Base-by-base conservation (phyloP, 2,797 vertebrate genomes). In the Dermochelys coriacea region DNA sequence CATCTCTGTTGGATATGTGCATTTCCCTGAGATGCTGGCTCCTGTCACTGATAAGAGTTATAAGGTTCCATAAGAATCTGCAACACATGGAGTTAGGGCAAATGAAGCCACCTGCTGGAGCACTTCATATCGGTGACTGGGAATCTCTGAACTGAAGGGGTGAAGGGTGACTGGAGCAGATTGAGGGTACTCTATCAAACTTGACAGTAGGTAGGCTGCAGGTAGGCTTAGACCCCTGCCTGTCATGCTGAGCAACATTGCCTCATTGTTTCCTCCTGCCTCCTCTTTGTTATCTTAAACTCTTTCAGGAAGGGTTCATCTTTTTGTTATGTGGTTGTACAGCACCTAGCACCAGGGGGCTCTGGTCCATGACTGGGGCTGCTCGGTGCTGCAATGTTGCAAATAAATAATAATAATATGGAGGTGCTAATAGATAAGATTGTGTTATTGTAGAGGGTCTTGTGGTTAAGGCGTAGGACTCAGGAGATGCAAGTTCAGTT, bases 11-110 rank as follows among this genome's bases (percentile, higher is more conserved):
- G 27, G 86, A 21, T 11, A 29, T 82, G 3, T 89, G 16, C 16
- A 18, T 82, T 51, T 49, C 51, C 4, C 64, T 12, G 47, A 75
- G 90, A 80, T 8, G 34, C 90, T 85, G 23, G 71, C 87, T 84
- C 74, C 85, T 71, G 41, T 19, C 90, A 91, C 82, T 68, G 87
- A 50, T n/a, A 88, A 19, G 34, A 88, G 64, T 57, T 27, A 57
- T 5, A 57, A 12, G 10, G 55, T 29, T 21, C 84, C 84, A 88
- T 68, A 50, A n/a, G 87, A 7, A 16, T 41, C 57, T 64, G 75
- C 11, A 6, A 82, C 71, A 25, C 61, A 37, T 0, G 0, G 16
- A 15, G 6, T 2, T 1, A 18, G 14, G 45, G 86, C 51, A 71
- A 7, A 14, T 0, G 1, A 77, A 27, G 47, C 8, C n/a, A 75